phyloP scores from a whole-genome alignment of 2,888 invertebrate species.

The Spialia ferax region DNA sequence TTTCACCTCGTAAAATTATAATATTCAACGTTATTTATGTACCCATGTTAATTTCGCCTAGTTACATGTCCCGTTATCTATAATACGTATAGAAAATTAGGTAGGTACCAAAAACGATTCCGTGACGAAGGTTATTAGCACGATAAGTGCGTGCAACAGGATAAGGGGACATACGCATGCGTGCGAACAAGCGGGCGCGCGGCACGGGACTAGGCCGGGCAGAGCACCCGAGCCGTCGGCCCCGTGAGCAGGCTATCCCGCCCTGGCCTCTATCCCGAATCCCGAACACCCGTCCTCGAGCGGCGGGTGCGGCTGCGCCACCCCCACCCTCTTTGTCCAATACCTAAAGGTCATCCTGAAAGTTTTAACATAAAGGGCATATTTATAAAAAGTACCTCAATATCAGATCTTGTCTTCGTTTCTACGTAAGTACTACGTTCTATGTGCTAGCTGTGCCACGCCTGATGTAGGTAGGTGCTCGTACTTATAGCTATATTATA shows the following conservation, averaged over 20 bases:
- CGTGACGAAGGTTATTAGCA: slow-evolving; percentile 40
- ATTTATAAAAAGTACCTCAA: too few species aligned
- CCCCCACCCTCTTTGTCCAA: too few species aligned
- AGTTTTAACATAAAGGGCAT: too few species aligned
- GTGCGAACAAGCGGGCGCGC: slow-evolving; percentile 68
- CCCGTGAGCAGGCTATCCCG: slow-evolving; percentile 48
- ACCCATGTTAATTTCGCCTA: neutral
- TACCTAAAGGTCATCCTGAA: too few species aligned
- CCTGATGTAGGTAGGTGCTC: too few species aligned
- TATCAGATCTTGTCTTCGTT: too few species aligned
- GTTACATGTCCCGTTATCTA: neutral
- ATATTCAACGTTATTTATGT: slow-evolving; percentile 5
- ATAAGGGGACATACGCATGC: slow-evolving; percentile 60
- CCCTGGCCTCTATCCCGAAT: slow-evolving; percentile 50
- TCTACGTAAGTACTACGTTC: too few species aligned
- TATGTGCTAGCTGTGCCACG: too few species aligned
- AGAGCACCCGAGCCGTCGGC: slow-evolving; percentile 46
- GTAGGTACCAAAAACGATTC: slow-evolving; percentile 11
- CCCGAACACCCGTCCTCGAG: neutral
- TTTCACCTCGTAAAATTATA: neutral
- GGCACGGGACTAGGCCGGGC: slow-evolving; percentile 64
- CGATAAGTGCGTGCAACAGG: slow-evolving; percentile 65
- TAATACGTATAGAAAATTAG: slow-evolving; percentile 20
- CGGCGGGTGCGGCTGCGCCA: neutral
- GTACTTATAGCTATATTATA: too few species aligned